Base-by-base conservation (phyloP, 2,888 invertebrate genomes). In the Tenthredo notha region DNA sequence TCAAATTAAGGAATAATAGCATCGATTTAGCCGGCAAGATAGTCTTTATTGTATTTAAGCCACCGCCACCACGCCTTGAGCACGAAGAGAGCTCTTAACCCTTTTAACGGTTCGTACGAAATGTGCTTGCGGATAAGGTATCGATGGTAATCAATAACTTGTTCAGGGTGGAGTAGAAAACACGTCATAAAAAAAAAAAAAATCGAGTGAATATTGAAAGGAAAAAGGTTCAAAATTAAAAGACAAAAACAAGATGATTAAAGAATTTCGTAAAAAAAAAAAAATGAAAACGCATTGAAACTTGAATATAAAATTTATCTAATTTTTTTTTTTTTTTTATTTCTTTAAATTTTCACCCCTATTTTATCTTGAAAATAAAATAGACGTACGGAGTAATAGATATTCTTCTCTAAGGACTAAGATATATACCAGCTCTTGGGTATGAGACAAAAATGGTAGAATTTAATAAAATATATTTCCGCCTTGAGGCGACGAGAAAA, bases 41-140 rank as follows among this genome's bases (percentile, higher is more conserved):
- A 61, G 61, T 61, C 25, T 61, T 25, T 25, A 25, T 61, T 61
- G 61, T 61, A 61, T 61, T 61, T 25, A 61, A 61, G 25, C 61
- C 25, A 61, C 12, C 25, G 25, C 10, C 25, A 61, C 61, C 25
- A 25, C 21, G 61, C 61, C 61, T 70, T 37, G 70, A 70, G 33
- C 37, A 18, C 33, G 33, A 70, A 37, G 70, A 70, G 37, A 70
- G 70, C 70, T 70, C 70, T 70, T 70, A 70, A 70, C 33, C 37
- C 70, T 70, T 33, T 70, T 29, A 37, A 33, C 70, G 70, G 18
- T 33, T 29, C n/a, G 37, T 18, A 29, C 15, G 37, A 33, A 70
- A 70, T 70, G 70, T 29, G 37, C 70, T 37, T n/a, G 37, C 37
- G 70, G n/a, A 37, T 37, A 67, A 67, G 70, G 70, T 37, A 70